phyloP scores from a whole-genome alignment of 1,140 invertebrate species.

The Drosophila sp. region DNA sequence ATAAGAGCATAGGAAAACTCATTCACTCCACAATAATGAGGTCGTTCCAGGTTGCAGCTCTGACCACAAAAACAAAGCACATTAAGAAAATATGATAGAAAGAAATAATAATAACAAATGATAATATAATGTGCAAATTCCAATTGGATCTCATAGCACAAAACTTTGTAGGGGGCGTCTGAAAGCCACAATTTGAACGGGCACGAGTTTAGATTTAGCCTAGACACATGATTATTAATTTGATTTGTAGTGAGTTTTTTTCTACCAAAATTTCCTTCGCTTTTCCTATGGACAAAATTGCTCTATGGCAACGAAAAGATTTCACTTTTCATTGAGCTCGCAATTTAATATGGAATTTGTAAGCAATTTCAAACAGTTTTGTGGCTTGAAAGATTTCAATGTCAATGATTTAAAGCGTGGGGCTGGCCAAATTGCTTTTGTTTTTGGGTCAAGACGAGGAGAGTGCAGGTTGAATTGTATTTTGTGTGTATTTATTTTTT shows the following conservation, averaged over 20 bases:
- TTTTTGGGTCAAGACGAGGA: background rate
- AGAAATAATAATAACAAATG: too few species aligned
- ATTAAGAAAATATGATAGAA: constrained; percentile 8
- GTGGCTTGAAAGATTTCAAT: constrained; percentile 58
- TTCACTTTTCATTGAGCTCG: constrained; percentile 63
- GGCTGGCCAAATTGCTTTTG: constrained; percentile 7
- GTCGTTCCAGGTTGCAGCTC: constrained; percentile 63
- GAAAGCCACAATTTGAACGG: constrained; percentile 28
- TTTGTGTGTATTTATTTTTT: too few species aligned
- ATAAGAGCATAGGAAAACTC: constrained; percentile 53
- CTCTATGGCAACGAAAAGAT: constrained; percentile 32
- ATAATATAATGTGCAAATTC: constrained; percentile 40
- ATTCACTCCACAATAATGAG: constrained; percentile 69
- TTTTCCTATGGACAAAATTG: constrained; percentile 55
- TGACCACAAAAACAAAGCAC: constrained; percentile 28
- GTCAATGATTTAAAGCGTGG: constrained; percentile 54
- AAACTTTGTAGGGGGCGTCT: constrained; percentile 28
- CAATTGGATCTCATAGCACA: constrained; percentile 9
- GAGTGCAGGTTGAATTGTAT: constrained; percentile 20
- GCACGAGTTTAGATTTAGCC: constrained; percentile 28
- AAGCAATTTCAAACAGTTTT: constrained; percentile 30
- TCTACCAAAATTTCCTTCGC: constrained; percentile 53
- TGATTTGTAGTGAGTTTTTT: constrained; percentile 69
- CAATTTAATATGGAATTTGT: constrained; percentile 33
- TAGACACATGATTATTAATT: constrained; percentile 73